Percentiles rank a stretch among this genome's conserved stretches.
Conservation (phyloP, 2,888 invertebrate species). For the Cepaea hortensis region DNA sequence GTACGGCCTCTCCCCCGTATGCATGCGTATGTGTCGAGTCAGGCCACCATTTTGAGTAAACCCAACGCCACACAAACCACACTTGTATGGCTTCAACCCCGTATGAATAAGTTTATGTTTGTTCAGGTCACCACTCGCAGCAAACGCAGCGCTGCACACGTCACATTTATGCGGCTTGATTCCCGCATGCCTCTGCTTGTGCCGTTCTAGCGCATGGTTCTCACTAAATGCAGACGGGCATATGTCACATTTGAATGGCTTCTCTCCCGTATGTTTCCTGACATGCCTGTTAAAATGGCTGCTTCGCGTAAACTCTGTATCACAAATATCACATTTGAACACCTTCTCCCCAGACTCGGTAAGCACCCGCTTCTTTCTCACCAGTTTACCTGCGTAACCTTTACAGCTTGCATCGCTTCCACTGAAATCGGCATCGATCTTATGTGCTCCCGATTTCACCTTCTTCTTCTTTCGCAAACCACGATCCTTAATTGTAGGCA, state of each 20-base stretch:
- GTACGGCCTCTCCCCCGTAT: background rate
- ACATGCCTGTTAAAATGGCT: conserved; percentile 41
- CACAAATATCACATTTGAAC: conserved; percentile 30
- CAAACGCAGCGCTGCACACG: background rate
- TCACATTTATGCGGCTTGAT: conserved; percentile 12
- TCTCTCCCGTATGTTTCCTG: conserved; percentile 47
- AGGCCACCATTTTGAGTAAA: conserved; percentile 24
- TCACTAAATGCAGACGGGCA: conserved; percentile 34
- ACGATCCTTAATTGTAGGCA: background rate
- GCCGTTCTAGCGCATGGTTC: background rate
- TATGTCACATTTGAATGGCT: conserved; percentile 26
- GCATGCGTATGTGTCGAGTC: conserved; percentile 9
- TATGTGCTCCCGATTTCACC: background rate
- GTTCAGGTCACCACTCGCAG: conserved; percentile 29
- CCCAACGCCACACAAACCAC: conserved; percentile 19
- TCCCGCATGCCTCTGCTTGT: background rate
- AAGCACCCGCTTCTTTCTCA: no score
- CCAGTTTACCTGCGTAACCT: background rate
- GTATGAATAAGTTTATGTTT: conserved; percentile 46
- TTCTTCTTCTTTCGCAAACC: background rate
- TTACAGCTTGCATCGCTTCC: background rate
- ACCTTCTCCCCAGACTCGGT: conserved; percentile 6
- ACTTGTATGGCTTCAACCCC: conserved; percentile 46
- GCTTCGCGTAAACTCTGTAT: background rate
- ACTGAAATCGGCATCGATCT: background rate